phyloP scores from a whole-genome alignment of 2,888 invertebrate genomes.

The Psylliodes chrysocephalus region DNA sequence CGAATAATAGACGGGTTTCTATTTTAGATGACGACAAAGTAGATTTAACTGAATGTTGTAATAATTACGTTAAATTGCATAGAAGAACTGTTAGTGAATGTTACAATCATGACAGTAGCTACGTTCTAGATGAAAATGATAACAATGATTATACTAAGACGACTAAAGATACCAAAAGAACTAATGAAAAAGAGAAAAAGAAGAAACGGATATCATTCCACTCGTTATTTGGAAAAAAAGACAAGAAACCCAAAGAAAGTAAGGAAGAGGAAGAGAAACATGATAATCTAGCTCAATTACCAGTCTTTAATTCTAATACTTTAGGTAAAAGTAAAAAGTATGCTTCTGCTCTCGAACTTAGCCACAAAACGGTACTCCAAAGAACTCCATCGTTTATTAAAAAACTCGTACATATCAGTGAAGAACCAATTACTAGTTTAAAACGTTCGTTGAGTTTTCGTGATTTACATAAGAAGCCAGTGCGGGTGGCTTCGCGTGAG shows the following conservation, averaged over 20 bases:
- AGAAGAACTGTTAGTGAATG: conserved; percentile 37
- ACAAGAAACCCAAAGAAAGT: conserved; percentile 49
- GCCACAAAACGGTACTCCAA: conserved; percentile 41
- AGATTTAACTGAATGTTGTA: conserved; percentile 42
- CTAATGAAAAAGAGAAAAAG: conserved; percentile 47
- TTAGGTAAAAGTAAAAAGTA: conserved; percentile 51
- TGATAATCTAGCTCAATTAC: conserved; percentile 51
- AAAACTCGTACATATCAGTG: conserved; percentile 55
- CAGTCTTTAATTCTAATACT: conserved; percentile 43
- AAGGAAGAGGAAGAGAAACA: conserved; percentile 53
- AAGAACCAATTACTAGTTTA: conserved; percentile 56
- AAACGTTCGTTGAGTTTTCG: conserved; percentile 61
- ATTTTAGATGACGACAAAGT: conserved; percentile 46
- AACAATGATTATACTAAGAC: conserved; percentile 38
- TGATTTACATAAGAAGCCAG: conserved; percentile 55
- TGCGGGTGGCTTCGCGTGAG: conserved; percentile 51
- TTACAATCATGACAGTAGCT: neutral
- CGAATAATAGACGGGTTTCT: conserved; percentile 44
- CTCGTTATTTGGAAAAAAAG: conserved; percentile 52
- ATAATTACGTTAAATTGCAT: conserved; percentile 42
- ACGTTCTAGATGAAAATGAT: conserved; percentile 47
- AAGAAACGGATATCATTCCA: conserved; percentile 54
- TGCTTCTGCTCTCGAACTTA: conserved; percentile 55
- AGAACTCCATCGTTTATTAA: conserved; percentile 59
- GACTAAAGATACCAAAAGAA: conserved; percentile 33